A percentile compares a stretch with the other conserved stretches of the same genome.
Evolutionary conservation across 2,113 vertebrate genomes (phyloP).

Genomic region (Peucedramus taeniatus): DNA sequence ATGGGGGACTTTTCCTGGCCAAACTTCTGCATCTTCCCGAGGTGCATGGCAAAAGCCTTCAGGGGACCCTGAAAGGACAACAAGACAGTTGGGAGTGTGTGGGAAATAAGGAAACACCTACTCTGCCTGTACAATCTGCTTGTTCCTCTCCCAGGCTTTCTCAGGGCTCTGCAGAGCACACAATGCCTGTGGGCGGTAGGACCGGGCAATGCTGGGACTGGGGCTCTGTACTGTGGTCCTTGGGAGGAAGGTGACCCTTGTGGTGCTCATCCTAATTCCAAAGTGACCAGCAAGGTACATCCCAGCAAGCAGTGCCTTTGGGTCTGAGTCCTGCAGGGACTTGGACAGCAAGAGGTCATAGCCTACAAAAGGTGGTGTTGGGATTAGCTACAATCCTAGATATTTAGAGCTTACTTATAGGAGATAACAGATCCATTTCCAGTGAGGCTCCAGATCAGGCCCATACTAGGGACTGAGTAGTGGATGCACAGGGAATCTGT

Average conservation of each 20-base stretch:
- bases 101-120: neutral
- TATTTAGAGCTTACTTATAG: neutral
- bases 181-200: neutral
- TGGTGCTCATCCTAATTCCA: neutral
- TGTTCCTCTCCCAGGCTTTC: neutral
- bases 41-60: conserved; percentile 68
- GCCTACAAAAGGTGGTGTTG: neutral
- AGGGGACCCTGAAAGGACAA: conserved; percentile 66
- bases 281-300: neutral
- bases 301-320: neutral
- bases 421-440: neutral
- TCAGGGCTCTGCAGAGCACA: neutral
- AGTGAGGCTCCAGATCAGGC: neutral
- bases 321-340: neutral
- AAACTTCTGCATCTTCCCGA: conserved; percentile 72
- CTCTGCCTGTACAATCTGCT: neutral
- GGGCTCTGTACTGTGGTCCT: neutral
- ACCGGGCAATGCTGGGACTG: neutral
- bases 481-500: neutral
- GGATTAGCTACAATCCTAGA: neutral
- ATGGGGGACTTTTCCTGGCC: conserved; percentile 58
- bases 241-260: neutral
- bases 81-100: neutral
- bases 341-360: neutral
- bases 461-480: neutral